Evolutionary conservation across 2,888 invertebrate species (phyloP), one percentile per base, ranked within the genome.

Genomic region (Polia nebulosa): DNA sequence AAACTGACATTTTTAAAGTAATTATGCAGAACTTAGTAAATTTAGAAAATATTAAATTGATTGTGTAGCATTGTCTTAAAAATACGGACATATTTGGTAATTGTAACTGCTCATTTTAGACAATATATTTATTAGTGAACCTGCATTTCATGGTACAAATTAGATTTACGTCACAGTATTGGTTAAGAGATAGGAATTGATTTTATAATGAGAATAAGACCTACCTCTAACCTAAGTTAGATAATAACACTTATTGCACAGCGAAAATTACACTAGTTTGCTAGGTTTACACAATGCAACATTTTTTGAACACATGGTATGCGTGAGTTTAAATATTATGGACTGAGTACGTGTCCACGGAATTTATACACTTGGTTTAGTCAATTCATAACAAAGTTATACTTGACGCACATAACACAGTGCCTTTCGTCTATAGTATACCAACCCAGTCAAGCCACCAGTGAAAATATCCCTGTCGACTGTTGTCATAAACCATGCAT

Each of bases 91-190:
- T 68, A 70, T 81, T 66, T 78, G 66, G 60, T 63, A 66, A 68
- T 56, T 58, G 77, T 76, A 84, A 79, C 81, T 84, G 92, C 93
- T 94, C 93, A 94, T 84, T 78, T 88, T 92, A 90, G 93, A 93
- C 91, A 94, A 93, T 94, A 91, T 87, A 67, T 65, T 45, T 65
- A 79, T 73, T 86, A 88, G 84, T 83, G 79, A 79, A 85, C 82
- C 85, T 89, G 88, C 87, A 90, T 90, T 88, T 87, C 87, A 91
- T 88, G 92, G 95, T 95, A 95, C 95, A 95, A 95, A 95, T 91
- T 95, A 94, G 92, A 86, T 88, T 75, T 88, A 81, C 82, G 74
- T 78, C 76, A 82, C 71, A 83, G 47, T 79, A 71, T 67, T 79
- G 70, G 75, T 78, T 82, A 85, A 55, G 83, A 80, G 72, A 67